Evolutionary conservation across 2,797 vertebrate genomes (phyloP).

Genomic region (Xerus rutilus): DNA sequence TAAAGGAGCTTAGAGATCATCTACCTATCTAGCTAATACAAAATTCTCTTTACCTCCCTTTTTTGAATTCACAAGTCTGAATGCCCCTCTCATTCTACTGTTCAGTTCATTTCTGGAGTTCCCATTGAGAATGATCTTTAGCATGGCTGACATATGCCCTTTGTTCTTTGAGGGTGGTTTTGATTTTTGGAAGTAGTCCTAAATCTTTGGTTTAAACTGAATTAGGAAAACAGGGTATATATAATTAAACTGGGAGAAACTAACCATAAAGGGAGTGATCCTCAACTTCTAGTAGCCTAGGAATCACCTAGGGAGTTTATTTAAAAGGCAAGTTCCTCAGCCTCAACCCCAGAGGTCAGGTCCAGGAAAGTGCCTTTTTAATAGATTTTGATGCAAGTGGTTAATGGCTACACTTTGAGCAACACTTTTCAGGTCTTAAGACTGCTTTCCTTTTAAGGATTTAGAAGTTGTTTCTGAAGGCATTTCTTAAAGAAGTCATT

Average conservation of each 20-base stretch:
- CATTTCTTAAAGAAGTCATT: constrained; percentile 3
- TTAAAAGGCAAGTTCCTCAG: constrained; percentile 56
- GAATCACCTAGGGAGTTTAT: constrained; percentile 30
- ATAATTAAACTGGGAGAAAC: constrained; percentile 11
- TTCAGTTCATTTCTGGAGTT: constrained; percentile 19
- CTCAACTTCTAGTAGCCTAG: constrained; percentile 34
- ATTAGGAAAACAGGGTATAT: constrained; percentile 31
- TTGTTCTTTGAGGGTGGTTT: constrained; percentile 17
- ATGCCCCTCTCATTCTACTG: not conserved
- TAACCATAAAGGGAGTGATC: not conserved
- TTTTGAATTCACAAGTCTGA: not conserved
- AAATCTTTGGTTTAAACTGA: constrained; percentile 57
- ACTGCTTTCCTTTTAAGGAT: not conserved
- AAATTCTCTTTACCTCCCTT: not conserved
- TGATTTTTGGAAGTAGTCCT: constrained; percentile 32
- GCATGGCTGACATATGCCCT: not conserved
- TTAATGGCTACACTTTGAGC: constrained; percentile 18
- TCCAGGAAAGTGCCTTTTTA: constrained; percentile 8
- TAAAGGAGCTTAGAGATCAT: not conserved
- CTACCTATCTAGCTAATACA: not conserved
- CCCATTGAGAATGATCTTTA: not conserved
- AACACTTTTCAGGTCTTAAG: not conserved
- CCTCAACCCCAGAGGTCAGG: not conserved
- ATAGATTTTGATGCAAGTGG: not conserved
- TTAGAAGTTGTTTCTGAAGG: constrained; percentile 30